Evolutionary conservation across 23 tunicate species (phyloP).

Genomic region (Phallusia fumigata): DNA sequence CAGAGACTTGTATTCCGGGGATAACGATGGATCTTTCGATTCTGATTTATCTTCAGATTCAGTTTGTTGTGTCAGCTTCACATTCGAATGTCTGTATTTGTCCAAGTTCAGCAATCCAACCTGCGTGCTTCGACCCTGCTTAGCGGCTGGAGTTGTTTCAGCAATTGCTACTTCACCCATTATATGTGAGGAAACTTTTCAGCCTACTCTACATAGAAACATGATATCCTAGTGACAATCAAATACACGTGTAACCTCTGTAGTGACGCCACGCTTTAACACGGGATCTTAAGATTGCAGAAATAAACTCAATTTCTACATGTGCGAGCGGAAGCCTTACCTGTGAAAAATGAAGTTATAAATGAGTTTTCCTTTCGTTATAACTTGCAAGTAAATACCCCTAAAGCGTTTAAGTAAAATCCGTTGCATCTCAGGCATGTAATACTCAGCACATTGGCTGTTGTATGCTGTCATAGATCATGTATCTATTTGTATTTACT

Average conservation of each 20-base stretch:
- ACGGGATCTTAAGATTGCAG: not conserved
- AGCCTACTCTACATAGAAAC: not conserved
- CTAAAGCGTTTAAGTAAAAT: no score
- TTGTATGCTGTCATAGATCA: no score
- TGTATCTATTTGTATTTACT: no score
- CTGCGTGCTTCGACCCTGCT: not conserved
- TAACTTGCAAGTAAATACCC: no score
- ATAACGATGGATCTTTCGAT: not conserved
- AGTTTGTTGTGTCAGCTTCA: not conserved
- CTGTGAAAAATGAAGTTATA: no score
- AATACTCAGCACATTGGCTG: no score
- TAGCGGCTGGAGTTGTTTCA: not conserved
- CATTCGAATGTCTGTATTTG: not conserved
- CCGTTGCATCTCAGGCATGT: no score
- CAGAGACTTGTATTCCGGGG: conserved; percentile 38
- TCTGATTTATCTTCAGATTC: not conserved
- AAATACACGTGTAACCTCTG: not conserved
- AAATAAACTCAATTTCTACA: no score
- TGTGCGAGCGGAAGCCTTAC: no score
- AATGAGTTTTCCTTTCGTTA: no score
- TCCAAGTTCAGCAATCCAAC: not conserved
- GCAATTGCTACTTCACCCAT: not conserved
- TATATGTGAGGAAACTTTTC: not conserved
- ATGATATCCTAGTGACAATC: not conserved
- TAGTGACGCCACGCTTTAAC: conserved; percentile 11